A percentile compares a stretch with the other conserved stretches of the same genome.
Evolutionary conservation across 1,140 invertebrate species (phyloP).

Genomic region (Plutomurus gul): DNA sequence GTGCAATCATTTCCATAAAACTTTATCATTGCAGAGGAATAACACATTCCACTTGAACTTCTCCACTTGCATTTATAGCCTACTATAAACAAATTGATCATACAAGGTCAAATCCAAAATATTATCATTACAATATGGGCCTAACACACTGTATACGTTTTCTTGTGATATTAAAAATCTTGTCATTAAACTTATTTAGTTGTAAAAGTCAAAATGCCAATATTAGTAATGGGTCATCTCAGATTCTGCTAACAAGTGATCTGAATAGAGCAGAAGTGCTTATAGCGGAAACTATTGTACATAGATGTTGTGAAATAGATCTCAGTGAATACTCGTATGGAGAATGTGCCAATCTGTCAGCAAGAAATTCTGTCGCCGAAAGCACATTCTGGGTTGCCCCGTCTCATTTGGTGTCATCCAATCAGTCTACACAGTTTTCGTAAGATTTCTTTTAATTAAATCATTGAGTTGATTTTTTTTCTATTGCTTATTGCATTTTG

Average conservation of each 20-base stretch:
- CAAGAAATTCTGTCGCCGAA: neutral
- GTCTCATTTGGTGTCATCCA: neutral
- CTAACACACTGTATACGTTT: too few species aligned
- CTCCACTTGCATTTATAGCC: too few species aligned
- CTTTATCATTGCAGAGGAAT: too few species aligned
- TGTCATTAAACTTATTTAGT: too few species aligned
- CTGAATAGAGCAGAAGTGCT: neutral
- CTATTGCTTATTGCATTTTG: neutral
- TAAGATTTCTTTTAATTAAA: neutral
- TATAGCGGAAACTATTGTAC: neutral
- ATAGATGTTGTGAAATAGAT: neutral
- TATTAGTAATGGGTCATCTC: too few species aligned
- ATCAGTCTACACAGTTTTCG: neutral
- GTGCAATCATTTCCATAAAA: too few species aligned
- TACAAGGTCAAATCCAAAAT: too few species aligned
- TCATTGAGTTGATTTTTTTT: neutral
- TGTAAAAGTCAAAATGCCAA: too few species aligned
- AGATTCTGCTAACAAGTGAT: neutral
- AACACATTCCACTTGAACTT: too few species aligned
- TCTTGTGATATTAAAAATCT: too few species aligned
- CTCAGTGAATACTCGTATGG: neutral
- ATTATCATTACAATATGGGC: too few species aligned
- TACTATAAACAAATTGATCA: too few species aligned
- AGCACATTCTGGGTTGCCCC: neutral
- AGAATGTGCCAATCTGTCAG: neutral